Conservation (phyloP, 2,113 vertebrate genomes). For the Eulacestoma nigropectus region DNA sequence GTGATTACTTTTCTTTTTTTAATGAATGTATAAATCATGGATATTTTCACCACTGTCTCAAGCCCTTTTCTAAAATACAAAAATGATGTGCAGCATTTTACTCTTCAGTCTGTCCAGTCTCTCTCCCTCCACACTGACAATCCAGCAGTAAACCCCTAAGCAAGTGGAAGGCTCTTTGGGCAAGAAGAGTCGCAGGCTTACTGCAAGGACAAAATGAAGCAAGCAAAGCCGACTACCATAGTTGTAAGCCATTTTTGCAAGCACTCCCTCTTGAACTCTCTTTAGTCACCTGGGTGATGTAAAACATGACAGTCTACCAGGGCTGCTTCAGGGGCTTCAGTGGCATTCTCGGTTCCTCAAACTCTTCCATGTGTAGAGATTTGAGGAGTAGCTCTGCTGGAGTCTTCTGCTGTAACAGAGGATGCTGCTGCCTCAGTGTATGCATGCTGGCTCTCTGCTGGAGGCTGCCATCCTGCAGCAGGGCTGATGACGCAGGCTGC, state of each 20-base stretch:
- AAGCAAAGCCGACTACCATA: rapidly evolving
- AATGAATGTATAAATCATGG: constrained; percentile 44
- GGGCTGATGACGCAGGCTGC: neutral
- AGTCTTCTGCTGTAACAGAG: neutral
- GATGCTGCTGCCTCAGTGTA: neutral
- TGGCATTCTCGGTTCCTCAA: rapidly evolving
- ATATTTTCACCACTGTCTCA: neutral
- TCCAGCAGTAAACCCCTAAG: neutral
- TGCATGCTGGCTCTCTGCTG: neutral
- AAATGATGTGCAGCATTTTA: neutral
- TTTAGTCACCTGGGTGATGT: neutral
- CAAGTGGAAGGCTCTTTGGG: neutral
- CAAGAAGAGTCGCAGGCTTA: rapidly evolving
- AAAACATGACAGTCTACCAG: neutral
- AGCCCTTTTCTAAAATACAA: neutral
- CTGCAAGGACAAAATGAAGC: neutral
- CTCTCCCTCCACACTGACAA: neutral
- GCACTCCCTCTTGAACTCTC: neutral
- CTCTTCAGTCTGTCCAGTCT: neutral
- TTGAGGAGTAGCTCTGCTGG: neutral
- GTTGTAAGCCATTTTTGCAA: neutral
- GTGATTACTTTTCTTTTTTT: neutral
- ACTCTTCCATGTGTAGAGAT: neutral
- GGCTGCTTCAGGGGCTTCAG: neutral
- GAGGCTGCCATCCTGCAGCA: neutral